Percentiles rank a stretch among this genome's conserved stretches.
These are phyloP conservation scores for Tragelaphus strepsiceros DNA, from an alignment of 2,113 vertebrate genomes.

Conservation along the genomic window DNA sequence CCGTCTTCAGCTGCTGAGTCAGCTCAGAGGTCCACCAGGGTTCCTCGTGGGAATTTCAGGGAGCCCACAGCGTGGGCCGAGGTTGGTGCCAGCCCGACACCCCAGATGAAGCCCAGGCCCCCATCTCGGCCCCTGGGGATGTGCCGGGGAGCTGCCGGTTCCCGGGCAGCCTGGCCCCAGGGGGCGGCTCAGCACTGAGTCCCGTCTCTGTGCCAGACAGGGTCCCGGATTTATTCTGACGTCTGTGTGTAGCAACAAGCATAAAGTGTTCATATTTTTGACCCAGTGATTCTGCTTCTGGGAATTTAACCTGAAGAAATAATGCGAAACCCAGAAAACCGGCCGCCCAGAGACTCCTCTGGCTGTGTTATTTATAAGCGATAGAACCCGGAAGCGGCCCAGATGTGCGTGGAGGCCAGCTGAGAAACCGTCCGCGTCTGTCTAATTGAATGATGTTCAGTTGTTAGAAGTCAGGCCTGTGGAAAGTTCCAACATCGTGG, in stretches of 20 bases:
- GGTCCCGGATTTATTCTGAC: not conserved
- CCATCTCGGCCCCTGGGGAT: not conserved
- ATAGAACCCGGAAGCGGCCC: not conserved
- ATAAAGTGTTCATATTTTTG: accelerated
- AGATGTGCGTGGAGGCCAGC: not conserved
- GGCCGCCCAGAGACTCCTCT: accelerated
- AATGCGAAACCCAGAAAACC: not conserved
- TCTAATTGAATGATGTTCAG: not conserved
- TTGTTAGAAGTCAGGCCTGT: not conserved
- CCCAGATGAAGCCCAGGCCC: not conserved
- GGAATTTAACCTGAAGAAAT: not conserved
- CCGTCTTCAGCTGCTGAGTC: accelerated
- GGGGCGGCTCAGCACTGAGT: accelerated
- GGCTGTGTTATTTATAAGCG: not conserved
- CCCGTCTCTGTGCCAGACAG: accelerated
- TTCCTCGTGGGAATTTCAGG: not conserved
- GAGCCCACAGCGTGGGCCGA: accelerated
- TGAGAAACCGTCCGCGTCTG: accelerated
- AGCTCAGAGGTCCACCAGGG: not conserved
- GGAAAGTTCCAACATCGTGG: not conserved
- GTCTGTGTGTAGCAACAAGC: accelerated
- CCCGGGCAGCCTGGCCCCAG: accelerated
- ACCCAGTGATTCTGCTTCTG: not conserved
- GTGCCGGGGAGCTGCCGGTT: accelerated
- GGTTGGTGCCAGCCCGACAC: accelerated